These are phyloP conservation scores for Drosophila bocki DNA, from an alignment of 1,140 invertebrate genomes.

Conservation along the genomic window DNA sequence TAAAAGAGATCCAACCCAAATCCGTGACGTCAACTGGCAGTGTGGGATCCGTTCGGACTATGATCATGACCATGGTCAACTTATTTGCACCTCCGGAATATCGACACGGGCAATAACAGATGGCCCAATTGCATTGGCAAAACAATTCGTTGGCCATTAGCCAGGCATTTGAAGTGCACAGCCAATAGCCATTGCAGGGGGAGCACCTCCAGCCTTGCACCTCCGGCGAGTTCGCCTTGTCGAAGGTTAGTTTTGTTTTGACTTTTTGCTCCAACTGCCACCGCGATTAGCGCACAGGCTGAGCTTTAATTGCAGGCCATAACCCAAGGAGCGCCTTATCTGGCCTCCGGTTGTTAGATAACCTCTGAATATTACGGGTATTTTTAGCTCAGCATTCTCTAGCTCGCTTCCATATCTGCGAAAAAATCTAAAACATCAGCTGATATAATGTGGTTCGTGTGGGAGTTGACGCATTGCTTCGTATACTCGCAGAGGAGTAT, in stretches of 20 bases:
- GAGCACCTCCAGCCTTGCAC: constrained; percentile 24
- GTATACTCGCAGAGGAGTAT: background rate
- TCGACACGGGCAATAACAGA: constrained; percentile 13
- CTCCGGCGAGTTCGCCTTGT: constrained; percentile 32
- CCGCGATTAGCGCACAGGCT: constrained; percentile 29
- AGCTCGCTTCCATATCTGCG: constrained; percentile 24
- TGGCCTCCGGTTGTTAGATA: constrained; percentile 18
- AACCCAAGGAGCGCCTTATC: constrained; percentile 34
- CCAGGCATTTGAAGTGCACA: constrained; percentile 43
- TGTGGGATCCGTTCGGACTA: constrained; percentile 21
- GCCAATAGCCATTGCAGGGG: background rate
- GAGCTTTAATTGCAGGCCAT: constrained; percentile 32
- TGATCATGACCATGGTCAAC: constrained; percentile 66
- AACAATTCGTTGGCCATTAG: constrained; percentile 53
- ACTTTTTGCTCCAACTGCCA: constrained; percentile 1
- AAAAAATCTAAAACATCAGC: constrained; percentile 30
- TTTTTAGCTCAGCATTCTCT: constrained; percentile 22
- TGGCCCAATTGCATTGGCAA: constrained; percentile 20
- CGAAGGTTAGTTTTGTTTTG: constrained; percentile 73
- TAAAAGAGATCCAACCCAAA: background rate
- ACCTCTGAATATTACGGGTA: constrained; percentile 7
- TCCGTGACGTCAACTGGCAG: constrained; percentile 26
- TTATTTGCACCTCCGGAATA: constrained; percentile 39
- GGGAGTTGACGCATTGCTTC: constrained; percentile 22
- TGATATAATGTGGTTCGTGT: constrained; percentile 27